Conservation (phyloP, 2,797 vertebrate genomes). For the Sebastes goodei region DNA sequence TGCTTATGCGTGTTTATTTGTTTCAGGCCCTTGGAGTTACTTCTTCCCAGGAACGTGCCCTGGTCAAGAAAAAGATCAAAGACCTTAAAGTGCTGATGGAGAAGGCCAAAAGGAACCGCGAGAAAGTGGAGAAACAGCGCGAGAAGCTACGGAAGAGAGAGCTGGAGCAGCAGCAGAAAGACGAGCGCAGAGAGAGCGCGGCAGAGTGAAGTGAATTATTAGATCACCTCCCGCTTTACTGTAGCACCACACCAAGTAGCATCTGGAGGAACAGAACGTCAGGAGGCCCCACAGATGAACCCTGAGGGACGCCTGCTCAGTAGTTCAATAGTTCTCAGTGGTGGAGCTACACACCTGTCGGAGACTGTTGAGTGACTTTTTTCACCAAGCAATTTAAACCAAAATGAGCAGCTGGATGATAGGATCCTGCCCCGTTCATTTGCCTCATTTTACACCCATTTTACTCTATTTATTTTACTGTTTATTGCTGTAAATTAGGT, state of each 20-base stretch:
- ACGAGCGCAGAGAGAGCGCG: conserved; percentile 78
- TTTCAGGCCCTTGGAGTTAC: conserved; percentile 88
- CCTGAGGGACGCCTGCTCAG: conserved; percentile 54
- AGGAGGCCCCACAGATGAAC: conserved; percentile 41
- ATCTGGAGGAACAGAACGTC: conserved; percentile 45
- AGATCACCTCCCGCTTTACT: conserved; percentile 28
- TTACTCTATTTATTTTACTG: conserved; percentile 65
- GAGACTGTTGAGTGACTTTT: conserved; percentile 43
- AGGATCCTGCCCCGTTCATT: conserved; percentile 49
- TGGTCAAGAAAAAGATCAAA: conserved; percentile 95
- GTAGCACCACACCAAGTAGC: conserved; percentile 68
- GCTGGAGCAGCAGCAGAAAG: conserved; percentile 87
- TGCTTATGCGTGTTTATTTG: neutral
- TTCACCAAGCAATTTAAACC: conserved; percentile 63
- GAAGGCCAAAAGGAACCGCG: conserved; percentile 89
- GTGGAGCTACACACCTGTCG: conserved; percentile 44
- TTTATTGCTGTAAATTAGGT: conserved; percentile 68
- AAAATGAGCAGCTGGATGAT: conserved; percentile 64
- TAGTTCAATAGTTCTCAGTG: conserved; percentile 51
- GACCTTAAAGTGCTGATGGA: conserved; percentile 93
- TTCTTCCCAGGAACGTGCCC: conserved; percentile 89
- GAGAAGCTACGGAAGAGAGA: conserved; percentile 89
- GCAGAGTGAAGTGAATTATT: conserved; percentile 74
- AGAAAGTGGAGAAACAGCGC: conserved; percentile 92
- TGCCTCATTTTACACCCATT: conserved; percentile 36